These are phyloP conservation scores for Odontamblyopus lacepedii DNA, from an alignment of 2,797 vertebrate species.

Conservation along the genomic window DNA sequence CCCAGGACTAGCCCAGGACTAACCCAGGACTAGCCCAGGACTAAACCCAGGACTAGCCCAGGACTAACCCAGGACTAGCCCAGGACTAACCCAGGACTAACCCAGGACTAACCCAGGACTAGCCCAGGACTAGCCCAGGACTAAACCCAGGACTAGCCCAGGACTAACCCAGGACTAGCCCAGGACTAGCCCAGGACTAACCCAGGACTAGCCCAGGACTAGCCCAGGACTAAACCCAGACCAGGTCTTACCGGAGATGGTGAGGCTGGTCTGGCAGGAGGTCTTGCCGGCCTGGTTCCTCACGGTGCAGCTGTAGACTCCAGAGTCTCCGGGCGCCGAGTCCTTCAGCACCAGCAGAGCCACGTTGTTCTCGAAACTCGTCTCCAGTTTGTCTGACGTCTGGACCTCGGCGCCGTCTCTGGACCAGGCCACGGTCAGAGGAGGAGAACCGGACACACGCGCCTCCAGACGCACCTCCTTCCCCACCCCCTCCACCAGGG, in stretches of 20 bases:
- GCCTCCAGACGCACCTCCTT: constrained; percentile 88
- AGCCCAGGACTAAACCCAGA: not conserved
- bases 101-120: no score
- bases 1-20: no score
- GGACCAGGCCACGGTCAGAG: constrained; percentile 86
- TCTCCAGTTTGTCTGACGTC: constrained; percentile 80
- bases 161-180: no score
- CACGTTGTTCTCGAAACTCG: constrained; percentile 85
- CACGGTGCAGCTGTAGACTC: constrained; percentile 86
- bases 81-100: no score
- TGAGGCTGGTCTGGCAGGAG: constrained; percentile 84
- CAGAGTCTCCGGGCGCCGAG: constrained; percentile 75
- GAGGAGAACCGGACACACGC: constrained; percentile 88
- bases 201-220: not conserved
- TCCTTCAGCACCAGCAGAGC: constrained; percentile 81
- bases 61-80: no score
- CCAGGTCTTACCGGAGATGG: not conserved
- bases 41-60: no score
- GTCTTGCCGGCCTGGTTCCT: constrained; percentile 89
- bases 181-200: no score
- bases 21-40: no score
- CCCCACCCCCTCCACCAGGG: constrained; percentile 85
- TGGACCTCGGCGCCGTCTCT: constrained; percentile 85
- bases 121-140: no score
- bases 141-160: no score